phyloP scores from a whole-genome alignment of 2,888 invertebrate genomes.

The Amphiduros pacificus region DNA sequence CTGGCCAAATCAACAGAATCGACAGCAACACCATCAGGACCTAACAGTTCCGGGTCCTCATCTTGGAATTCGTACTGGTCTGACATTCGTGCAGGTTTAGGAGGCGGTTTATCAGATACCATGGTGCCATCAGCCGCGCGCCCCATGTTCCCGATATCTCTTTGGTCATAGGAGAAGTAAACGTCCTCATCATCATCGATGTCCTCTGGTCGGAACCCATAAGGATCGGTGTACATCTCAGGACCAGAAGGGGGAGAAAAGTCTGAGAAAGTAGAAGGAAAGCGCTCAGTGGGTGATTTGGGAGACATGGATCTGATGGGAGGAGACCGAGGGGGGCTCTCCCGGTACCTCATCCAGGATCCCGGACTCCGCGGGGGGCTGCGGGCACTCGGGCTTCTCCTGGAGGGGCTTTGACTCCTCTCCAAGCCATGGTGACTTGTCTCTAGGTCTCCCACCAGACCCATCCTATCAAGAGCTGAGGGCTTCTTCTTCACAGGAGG shows the following conservation, averaged over 20 bases:
- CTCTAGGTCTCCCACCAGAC: too few species aligned
- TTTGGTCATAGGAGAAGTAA: constrained; percentile 8
- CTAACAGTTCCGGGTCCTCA: background rate
- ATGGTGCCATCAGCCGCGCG: constrained; percentile 6
- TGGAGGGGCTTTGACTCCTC: constrained; percentile 24
- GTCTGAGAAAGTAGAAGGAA: constrained; percentile 46
- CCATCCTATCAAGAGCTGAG: constrained; percentile 24
- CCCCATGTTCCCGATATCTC: background rate
- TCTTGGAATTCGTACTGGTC: constrained; percentile 22
- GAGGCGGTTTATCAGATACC: constrained; percentile 19
- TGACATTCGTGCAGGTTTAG: constrained; percentile 24
- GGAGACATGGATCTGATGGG: constrained; percentile 38
- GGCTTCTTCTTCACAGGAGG: constrained; percentile 24
- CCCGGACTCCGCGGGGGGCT: constrained; percentile 54
- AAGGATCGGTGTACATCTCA: constrained; percentile 9
- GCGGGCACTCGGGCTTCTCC: constrained; percentile 16
- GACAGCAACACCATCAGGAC: background rate
- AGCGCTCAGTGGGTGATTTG: constrained; percentile 47
- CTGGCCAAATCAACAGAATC: constrained; percentile 52
- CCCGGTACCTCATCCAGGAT: constrained; percentile 39
- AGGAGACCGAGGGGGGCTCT: constrained; percentile 31
- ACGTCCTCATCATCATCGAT: constrained; percentile 11
- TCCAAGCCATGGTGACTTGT: constrained; percentile 18
- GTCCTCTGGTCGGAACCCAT: constrained; percentile 5
- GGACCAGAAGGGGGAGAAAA: constrained; percentile 34